Percentiles rank a stretch among this genome's conserved stretches.
Conservation (phyloP, 2,113 vertebrate species). For the Hippopotamus amphibius region DNA sequence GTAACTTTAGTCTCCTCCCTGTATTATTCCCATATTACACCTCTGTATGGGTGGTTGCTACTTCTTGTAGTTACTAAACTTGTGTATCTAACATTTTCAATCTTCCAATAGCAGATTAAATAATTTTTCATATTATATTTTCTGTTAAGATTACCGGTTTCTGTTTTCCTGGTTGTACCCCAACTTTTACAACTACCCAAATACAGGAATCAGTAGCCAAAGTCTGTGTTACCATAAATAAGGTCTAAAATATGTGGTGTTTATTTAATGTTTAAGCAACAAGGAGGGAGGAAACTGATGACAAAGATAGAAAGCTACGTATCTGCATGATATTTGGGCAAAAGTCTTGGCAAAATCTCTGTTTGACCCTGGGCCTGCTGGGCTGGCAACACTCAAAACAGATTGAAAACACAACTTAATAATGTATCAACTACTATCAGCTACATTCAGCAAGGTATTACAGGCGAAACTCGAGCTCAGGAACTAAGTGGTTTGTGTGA, state of each 20-base stretch:
- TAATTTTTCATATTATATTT: background rate
- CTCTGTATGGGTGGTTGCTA: background rate
- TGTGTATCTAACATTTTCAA: background rate
- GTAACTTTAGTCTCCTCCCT: background rate
- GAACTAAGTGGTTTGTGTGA: background rate
- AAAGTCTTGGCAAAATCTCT: background rate
- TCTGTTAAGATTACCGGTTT: background rate
- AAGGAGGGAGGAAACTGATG: background rate
- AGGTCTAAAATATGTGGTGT: background rate
- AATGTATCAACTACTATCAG: background rate
- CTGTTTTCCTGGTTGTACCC: background rate
- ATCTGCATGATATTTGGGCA: background rate
- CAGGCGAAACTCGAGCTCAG: background rate
- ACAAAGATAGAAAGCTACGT: background rate
- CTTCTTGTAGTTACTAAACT: background rate
- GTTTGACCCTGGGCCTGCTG: background rate
- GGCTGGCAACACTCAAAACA: background rate
- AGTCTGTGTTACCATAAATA: background rate
- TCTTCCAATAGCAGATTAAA: background rate
- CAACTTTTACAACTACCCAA: background rate
- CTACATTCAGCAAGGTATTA: background rate
- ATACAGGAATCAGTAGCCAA: background rate
- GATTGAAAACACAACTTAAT: background rate
- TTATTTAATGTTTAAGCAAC: background rate
- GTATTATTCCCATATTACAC: no score